These are phyloP conservation scores for Craseonycteris thonglongyai DNA, from an alignment of 2,113 vertebrate species.

Conservation along the genomic window DNA sequence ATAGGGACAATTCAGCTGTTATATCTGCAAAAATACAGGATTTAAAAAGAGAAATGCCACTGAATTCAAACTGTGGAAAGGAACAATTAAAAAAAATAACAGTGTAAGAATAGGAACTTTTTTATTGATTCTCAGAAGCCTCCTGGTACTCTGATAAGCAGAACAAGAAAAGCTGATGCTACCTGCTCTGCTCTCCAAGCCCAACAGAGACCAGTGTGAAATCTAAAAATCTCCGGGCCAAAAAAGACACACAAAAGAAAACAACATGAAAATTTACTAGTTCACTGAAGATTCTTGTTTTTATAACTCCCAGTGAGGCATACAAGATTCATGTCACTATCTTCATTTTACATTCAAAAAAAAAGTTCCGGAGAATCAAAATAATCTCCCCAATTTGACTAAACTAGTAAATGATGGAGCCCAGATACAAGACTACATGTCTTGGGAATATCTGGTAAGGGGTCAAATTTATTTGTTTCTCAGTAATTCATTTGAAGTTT, in stretches of 20 bases:
- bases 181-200: not conserved
- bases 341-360: not conserved
- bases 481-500: not conserved
- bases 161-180: not conserved
- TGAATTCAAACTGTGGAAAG: not conserved
- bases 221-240: not conserved
- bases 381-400: not conserved
- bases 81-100: conserved; percentile 32
- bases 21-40: not conserved
- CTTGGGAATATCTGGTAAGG: not conserved
- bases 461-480: not conserved
- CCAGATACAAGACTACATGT: not conserved
- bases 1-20: not conserved
- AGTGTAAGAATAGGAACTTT: not conserved
- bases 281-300: not conserved
- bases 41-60: not conserved
- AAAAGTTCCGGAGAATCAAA: not conserved
- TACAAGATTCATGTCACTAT: not conserved
- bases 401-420: not conserved
- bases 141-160: not conserved
- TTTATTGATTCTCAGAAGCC: not conserved
- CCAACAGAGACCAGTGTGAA: not conserved
- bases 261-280: not conserved
- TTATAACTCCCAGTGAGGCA: not conserved
- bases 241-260: not conserved